A percentile compares a stretch with the other conserved stretches of the same genome.
Evolutionary conservation across 2,888 invertebrate species (phyloP).

Genomic region (Metacarcinus magister): DNA sequence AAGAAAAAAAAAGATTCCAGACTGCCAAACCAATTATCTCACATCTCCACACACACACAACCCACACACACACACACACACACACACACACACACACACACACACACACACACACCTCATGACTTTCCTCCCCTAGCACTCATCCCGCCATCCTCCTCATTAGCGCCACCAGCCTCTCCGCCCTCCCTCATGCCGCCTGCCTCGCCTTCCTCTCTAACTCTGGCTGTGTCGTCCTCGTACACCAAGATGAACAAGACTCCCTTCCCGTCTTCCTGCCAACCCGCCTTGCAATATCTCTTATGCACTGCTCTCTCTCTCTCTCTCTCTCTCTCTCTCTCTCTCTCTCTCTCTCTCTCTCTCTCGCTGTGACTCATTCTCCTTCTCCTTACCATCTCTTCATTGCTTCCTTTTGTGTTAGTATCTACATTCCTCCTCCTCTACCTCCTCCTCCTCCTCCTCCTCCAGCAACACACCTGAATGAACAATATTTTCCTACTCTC

Average conservation of each 20-base stretch:
- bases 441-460: too few species aligned
- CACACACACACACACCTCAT: neutral
- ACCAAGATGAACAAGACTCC: constrained; percentile 17
- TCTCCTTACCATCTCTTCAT: too few species aligned
- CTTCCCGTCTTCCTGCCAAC: too few species aligned
- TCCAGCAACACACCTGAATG: too few species aligned
- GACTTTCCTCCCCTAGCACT: neutral
- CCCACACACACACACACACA: neutral
- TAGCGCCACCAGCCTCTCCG: neutral
- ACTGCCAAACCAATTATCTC: too few species aligned
- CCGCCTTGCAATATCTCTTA: neutral
- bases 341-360: neutral
- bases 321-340: constrained; percentile 2
- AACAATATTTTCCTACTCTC: too few species aligned
- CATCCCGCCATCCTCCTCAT: neutral
- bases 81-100: neutral
- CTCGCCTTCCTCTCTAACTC: neutral
- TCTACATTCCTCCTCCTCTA: too few species aligned
- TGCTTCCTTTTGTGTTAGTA: neutral
- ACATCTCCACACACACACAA: too few species aligned
- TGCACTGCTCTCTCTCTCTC: neutral
- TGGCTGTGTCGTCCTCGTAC: neutral
- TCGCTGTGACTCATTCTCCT: neutral
- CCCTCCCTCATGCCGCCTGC: neutral
- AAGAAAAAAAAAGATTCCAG: too few species aligned